Percentiles rank a stretch among this genome's conserved stretches.
Conservation (phyloP, 2,797 vertebrate genomes). For the Hybognathus amarus region DNA sequence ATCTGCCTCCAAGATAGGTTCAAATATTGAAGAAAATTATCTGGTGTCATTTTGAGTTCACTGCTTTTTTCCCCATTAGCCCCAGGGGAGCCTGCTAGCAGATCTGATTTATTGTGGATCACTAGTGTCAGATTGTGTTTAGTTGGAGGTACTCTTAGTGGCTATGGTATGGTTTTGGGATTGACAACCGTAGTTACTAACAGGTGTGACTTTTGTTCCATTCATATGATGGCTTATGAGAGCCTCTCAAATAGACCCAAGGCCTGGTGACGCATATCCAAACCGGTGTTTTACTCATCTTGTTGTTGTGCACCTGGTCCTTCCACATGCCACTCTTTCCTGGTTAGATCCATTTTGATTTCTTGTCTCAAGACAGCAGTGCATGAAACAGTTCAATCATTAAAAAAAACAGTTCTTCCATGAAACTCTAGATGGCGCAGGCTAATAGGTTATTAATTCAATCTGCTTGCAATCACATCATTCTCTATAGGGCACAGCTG, state of each 20-base stretch:
- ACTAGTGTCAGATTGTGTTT: conserved; percentile 9
- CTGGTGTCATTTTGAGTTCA: conserved; percentile 33
- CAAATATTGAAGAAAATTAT: conserved; percentile 42
- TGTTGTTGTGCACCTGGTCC: neutral
- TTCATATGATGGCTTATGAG: neutral
- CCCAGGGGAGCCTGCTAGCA: conserved; percentile 3
- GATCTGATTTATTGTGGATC: conserved; percentile 11
- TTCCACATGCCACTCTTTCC: neutral
- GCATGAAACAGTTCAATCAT: neutral
- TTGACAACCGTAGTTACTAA: neutral
- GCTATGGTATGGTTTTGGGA: neutral
- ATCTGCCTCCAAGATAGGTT: conserved; percentile 19
- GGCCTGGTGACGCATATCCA: neutral
- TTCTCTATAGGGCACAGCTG: too few species aligned
- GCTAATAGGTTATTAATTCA: too few species aligned
- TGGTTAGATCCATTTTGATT: neutral
- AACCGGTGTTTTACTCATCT: neutral
- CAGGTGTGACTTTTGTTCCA: neutral
- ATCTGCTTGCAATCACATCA: too few species aligned
- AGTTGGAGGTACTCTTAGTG: neutral
- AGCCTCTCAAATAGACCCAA: neutral
- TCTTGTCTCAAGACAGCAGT: neutral
- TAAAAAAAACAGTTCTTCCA: neutral
- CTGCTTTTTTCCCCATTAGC: conserved; percentile 1
- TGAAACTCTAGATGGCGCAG: too few species aligned